Evolutionary conservation across 2,888 invertebrate species (phyloP), one percentile per base, ranked within the genome.

Genomic region (Argyra leucocephala): DNA sequence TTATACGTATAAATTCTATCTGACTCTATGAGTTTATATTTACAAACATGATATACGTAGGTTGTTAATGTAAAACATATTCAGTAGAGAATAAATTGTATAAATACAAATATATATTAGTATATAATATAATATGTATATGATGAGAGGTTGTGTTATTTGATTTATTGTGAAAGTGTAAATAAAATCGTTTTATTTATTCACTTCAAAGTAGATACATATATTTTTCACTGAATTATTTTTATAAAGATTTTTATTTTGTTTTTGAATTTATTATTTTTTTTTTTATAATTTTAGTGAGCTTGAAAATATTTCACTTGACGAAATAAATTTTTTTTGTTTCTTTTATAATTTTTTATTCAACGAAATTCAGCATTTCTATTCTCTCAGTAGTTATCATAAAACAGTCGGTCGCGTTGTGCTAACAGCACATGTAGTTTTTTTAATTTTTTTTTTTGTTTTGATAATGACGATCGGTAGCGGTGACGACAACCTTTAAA

Each of bases 131-230:
- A 18, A 18, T 48, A 48, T 48, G 18, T 48, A n/a, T 48, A 48
- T 48, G 18, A 18, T 48, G 48, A 18, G 18, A 48, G 48, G 18
- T 48, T 48, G 15, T 48, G 18, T 48, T 48, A 18, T 48, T 48
- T 48, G 48, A 48, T 48, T 48, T 48, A 48, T 48, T 48, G 48
- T 48, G 48, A 48, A 48, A 48, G 48, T 48, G 48, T 48, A 48
- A 48, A 48, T 48, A 48, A 48, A n/a, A 48, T 15, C 48, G n/a
- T 48, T 48, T 48, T 48, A 3, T 18, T 48, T 48, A 3, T 48
- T 48, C 18, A 2, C 48, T 9, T 7, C 12, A 10, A 48, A 48
- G 48, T 48, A n/a, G 5, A 31, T 31, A 31, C 5, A 10, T 31
- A 31, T 31, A 31, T 31, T n/a, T n/a, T n/a, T 18, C 18, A 12